Conservation (phyloP, 2,888 invertebrate genomes). For the Rhagophthalmus giganteus region DNA sequence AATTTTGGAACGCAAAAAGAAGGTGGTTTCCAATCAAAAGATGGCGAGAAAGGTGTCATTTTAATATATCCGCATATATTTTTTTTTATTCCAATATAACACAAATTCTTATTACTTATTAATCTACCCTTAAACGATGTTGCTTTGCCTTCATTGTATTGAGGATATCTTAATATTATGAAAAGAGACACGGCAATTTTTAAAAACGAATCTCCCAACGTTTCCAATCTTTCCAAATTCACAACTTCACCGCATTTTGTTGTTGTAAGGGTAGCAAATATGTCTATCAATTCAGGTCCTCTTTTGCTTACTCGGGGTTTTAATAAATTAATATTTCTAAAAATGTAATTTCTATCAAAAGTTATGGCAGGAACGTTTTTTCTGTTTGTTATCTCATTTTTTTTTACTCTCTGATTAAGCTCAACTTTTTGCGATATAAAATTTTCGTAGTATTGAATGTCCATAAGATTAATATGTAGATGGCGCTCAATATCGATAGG, state of each 20-base stretch:
- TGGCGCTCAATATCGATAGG: constrained; percentile 70
- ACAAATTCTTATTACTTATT: constrained; percentile 85
- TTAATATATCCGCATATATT: constrained; percentile 66
- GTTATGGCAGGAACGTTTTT: constrained; percentile 43
- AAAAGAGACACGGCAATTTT: constrained; percentile 78
- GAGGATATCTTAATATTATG: constrained; percentile 69
- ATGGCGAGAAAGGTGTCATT: constrained; percentile 66
- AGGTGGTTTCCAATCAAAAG: constrained; percentile 77
- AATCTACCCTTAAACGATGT: constrained; percentile 73
- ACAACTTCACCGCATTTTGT: constrained; percentile 74
- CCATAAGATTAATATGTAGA: constrained; percentile 64
- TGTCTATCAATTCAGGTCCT: constrained; percentile 58
- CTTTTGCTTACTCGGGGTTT: constrained; percentile 9
- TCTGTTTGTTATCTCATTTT: constrained; percentile 27
- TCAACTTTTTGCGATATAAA: constrained; percentile 57
- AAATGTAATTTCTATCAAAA: constrained; percentile 41
- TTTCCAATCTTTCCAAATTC: constrained; percentile 81
- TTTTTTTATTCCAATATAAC: constrained; percentile 65
- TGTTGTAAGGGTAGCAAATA: constrained; percentile 69
- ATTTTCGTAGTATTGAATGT: constrained; percentile 70
- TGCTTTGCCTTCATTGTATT: constrained; percentile 75
- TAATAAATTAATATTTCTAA: constrained; percentile 33
- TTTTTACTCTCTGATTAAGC: constrained; percentile 27
- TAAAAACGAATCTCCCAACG: constrained; percentile 86
- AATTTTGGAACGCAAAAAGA: constrained; percentile 65